Evolutionary conservation across 2,113 vertebrate species (phyloP).

Genomic region (Xyrauchen texanus): DNA sequence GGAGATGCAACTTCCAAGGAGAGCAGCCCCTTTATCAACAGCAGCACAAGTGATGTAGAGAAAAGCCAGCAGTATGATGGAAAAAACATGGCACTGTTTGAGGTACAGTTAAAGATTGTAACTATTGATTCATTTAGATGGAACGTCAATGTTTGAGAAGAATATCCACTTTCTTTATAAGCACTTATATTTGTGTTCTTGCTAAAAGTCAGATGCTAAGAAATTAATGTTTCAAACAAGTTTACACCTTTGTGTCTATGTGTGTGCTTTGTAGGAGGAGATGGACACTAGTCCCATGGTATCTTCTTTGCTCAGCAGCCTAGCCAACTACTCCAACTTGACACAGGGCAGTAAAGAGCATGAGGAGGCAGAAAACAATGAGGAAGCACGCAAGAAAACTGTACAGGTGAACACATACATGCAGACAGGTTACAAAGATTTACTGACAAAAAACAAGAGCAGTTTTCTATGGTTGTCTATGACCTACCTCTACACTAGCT

Average conservation of each 20-base stretch:
- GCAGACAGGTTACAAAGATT: too few relatives aligned
- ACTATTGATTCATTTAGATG: background rate
- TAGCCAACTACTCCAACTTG: conserved; percentile 97
- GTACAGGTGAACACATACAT: conserved; percentile 36
- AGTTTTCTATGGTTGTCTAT: too few relatives aligned
- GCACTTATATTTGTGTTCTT: too few relatives aligned
- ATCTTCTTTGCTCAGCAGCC: conserved; percentile 92
- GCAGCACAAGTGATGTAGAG: conserved; percentile 83
- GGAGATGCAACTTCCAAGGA: conserved; percentile 94
- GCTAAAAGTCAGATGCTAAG: too few relatives aligned
- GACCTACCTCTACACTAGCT: too few relatives aligned
- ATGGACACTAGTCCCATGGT: conserved; percentile 99
- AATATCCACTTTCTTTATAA: too few relatives aligned
- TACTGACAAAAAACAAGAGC: too few relatives aligned
- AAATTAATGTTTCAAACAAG: conserved; percentile 8
- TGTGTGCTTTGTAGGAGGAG: conserved; percentile 82
- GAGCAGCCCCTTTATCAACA: conserved; percentile 97
- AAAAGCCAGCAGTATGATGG: conserved; percentile 91
- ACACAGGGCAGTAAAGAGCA: conserved; percentile 94
- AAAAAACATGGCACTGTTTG: conserved; percentile 97
- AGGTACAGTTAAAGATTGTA: conserved; percentile 65
- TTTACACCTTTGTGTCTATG: conserved; percentile 14
- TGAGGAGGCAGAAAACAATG: conserved; percentile 94
- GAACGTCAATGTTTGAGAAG: too few relatives aligned
- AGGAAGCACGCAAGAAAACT: conserved; percentile 81